phyloP scores from a whole-genome alignment of 2,888 invertebrate species.

The Polymixis flavicincta region DNA sequence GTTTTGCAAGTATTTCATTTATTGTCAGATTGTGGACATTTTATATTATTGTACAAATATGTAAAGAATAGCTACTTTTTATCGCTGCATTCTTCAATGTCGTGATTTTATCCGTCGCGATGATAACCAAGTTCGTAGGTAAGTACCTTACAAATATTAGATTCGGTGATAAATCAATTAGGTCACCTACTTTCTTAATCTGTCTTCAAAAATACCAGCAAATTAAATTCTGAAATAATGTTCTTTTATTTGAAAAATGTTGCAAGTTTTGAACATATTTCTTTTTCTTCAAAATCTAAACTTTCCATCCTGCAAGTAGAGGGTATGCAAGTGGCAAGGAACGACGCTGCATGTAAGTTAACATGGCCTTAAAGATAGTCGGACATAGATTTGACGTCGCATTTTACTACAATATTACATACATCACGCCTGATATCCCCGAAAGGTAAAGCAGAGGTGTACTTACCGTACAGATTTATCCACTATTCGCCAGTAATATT shows the following conservation, averaged over 20 bases:
- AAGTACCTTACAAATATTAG: background rate
- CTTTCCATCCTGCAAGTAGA: background rate
- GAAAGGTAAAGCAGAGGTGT: no score
- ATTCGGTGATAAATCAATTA: slow-evolving; percentile 23
- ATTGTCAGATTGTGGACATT: no score
- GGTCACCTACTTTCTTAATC: slow-evolving; percentile 18
- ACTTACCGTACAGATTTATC: no score
- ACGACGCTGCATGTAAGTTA: background rate
- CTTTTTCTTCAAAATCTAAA: background rate
- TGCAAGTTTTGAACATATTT: background rate
- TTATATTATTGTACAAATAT: background rate
- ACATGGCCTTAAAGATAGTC: background rate
- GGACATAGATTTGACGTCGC: background rate
- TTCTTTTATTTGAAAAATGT: background rate
- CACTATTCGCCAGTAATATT: no score
- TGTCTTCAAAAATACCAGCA: background rate
- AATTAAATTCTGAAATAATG: background rate
- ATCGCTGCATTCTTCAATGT: slow-evolving; percentile 17
- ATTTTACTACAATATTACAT: background rate
- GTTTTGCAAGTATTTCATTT: no score
- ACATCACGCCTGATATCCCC: no score
- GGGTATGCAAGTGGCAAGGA: background rate
- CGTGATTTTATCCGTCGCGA: slow-evolving; percentile 18
- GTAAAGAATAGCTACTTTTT: background rate
- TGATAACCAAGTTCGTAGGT: slow-evolving; percentile 24